Base-by-base conservation (phyloP, 2,888 invertebrate genomes). In the Fragum sueziense region DNA sequence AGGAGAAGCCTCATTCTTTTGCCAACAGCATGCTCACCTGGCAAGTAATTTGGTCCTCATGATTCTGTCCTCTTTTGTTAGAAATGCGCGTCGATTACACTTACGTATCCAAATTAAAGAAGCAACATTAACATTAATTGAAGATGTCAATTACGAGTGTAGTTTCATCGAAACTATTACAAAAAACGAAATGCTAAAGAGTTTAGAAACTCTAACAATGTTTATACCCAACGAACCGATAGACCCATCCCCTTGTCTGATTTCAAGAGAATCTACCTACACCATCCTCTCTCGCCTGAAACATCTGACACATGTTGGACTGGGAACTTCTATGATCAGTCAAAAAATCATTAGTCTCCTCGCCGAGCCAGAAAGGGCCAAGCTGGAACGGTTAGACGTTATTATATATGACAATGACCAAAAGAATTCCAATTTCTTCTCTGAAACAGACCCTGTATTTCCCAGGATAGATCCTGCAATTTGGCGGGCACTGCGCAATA, bases 51-150 rank as follows among this genome's bases (percentile, higher is more conserved):
- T 76, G 27, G 88, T 86, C 34, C 68, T 90, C 6, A 76, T 75
- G 37, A 81, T 82, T 2, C 75, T 90, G 7, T 72, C 88, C 7
- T 70, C 81, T 0, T 86, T 91, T 69, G 84, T 90, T 0, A 67
- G 79, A 25, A 87, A 87, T 33, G 89, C 90, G 14, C 89, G 87
- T 52, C 74, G 75, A 25, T 75, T 91, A 4, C 80, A 84, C 52
- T 79, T 91, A 14, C 67, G 81, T 4, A n/a, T n/a, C n/a, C n/a
- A n/a, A n/a, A n/a, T n/a, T n/a, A n/a, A n/a, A n/a, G n/a, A n/a
- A n/a, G 89, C 90, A 0, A 91, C 91, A 90, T 91, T 90, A 1
- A 85, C 89, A 81, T 87, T 85, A 67, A 79, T 79, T 6, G 72
- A 69, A 29, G 77, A 87, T 4, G 61, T 70, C 11, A 78, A 74